Percentiles rank a stretch among this genome's conserved stretches.
Evolutionary conservation across 2,113 vertebrate species (phyloP).

Genomic region (Archocentrus centrarchus): DNA sequence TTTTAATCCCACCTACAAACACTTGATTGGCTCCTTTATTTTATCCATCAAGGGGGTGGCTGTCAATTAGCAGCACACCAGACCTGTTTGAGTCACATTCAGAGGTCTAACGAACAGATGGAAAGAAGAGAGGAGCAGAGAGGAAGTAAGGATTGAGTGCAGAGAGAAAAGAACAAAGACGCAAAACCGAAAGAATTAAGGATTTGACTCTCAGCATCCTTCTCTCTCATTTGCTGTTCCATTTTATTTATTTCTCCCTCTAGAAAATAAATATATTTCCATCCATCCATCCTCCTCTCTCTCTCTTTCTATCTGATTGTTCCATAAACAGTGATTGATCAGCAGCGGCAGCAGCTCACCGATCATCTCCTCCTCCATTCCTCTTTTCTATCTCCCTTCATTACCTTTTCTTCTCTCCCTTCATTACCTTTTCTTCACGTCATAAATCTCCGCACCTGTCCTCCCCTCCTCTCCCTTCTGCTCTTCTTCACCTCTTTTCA

Average conservation of each 20-base stretch:
- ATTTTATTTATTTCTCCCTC: slow-evolving; percentile 29
- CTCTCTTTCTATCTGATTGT: slow-evolving; percentile 21
- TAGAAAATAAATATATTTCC: slow-evolving; percentile 27
- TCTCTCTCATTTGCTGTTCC: slow-evolving; percentile 15
- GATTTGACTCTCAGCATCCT: slow-evolving; percentile 4
- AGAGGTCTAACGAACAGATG: neutral
- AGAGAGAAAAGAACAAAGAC: neutral
- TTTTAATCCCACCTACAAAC: neutral
- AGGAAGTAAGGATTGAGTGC: neutral
- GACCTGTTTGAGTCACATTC: slow-evolving; percentile 1
- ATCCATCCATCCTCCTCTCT: slow-evolving; percentile 7
- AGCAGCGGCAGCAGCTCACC: slow-evolving; percentile 43
- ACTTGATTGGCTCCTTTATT: slow-evolving; percentile 2
- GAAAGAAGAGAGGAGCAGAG: neutral
- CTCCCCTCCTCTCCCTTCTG: neutral
- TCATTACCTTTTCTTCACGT: slow-evolving; percentile 41
- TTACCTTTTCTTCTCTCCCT: slow-evolving; percentile 46
- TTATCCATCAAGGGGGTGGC: neutral
- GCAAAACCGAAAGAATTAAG: neutral
- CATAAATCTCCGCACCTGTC: slow-evolving; percentile 47
- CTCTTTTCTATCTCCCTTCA: slow-evolving; percentile 49
- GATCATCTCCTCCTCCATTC: slow-evolving; percentile 47
- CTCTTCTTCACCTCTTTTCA: slow-evolving; percentile 14
- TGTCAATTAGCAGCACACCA: slow-evolving; percentile 4
- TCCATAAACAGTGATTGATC: slow-evolving; percentile 74